These are phyloP conservation scores for Triplophysa yarkandensis DNA, from an alignment of 2,797 vertebrate genomes.

Conservation along the genomic window DNA sequence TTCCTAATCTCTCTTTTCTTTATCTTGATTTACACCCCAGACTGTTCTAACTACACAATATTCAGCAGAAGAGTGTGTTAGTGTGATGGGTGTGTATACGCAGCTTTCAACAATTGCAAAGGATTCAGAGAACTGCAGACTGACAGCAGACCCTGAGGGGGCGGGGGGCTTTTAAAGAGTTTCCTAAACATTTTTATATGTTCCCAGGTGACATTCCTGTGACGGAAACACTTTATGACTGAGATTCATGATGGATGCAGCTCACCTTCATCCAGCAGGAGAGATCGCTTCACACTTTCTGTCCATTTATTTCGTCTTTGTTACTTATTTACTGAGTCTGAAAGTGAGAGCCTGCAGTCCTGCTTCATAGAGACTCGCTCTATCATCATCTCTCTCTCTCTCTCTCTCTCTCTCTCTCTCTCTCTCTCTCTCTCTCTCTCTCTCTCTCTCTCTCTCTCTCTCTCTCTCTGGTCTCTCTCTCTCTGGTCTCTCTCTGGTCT, in stretches of 20 bases:
- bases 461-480: too few species aligned
- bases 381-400: conserved; percentile 13
- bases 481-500: too few species aligned
- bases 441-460: conserved; percentile 16
- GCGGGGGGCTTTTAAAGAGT: conserved; percentile 29
- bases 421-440: too few species aligned
- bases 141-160: conserved; percentile 19
- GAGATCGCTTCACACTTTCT: conserved; percentile 25
- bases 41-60: background rate
- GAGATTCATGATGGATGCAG: conserved; percentile 15
- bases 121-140: conserved; percentile 11
- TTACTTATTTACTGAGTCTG: conserved; percentile 34
- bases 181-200: conserved; percentile 38
- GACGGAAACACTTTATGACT: background rate
- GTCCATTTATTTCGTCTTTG: conserved; percentile 30
- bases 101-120: background rate
- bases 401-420: background rate
- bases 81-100: conserved; percentile 17
- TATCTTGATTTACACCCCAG: background rate
- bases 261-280: background rate
- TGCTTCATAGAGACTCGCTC: conserved; percentile 26
- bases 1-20: background rate
- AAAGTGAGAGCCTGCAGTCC: conserved; percentile 40
- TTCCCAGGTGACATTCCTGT: conserved; percentile 19
- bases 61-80: background rate